phyloP scores from a whole-genome alignment of 1,140 invertebrate genomes.

The Steinernema khuongi region DNA sequence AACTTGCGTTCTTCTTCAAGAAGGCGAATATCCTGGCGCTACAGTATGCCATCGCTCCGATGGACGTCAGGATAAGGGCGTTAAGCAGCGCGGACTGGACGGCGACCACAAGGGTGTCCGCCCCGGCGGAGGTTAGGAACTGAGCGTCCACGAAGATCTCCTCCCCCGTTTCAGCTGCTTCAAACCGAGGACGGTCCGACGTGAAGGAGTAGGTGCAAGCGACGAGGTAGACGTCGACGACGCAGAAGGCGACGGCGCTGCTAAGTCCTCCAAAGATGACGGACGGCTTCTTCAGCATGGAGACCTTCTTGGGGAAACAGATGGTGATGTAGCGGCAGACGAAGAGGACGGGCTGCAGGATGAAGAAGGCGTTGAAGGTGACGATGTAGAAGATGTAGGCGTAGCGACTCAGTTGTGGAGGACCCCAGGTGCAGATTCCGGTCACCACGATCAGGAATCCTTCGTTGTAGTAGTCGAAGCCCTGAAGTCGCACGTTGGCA shows the following conservation, averaged over 20 bases:
- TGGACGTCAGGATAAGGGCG: neutral
- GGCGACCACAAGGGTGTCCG: neutral
- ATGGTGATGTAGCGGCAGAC: neutral
- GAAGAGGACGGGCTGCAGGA: slow-evolving; percentile 1
- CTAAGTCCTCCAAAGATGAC: neutral
- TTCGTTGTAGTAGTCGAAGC: neutral
- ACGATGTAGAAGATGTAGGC: neutral
- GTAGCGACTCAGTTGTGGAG: neutral
- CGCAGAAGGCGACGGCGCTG: neutral
- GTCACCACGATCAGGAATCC: neutral
- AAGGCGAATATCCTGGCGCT: neutral
- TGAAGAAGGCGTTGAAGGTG: slow-evolving; percentile 10
- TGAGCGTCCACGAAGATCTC: neutral
- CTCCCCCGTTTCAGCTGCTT: neutral
- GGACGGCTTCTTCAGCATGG: neutral
- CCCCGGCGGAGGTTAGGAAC: neutral
- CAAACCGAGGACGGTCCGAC: neutral
- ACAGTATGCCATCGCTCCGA: neutral
- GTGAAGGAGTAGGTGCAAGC: neutral
- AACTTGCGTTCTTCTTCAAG: neutral
- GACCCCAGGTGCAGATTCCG: neutral
- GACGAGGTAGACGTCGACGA: neutral
- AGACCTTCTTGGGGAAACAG: neutral
- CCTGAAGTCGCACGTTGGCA: too few relatives aligned
- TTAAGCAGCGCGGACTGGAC: neutral